phyloP scores from a whole-genome alignment of 1,140 invertebrate genomes.

The Drosophila eugracilis region DNA sequence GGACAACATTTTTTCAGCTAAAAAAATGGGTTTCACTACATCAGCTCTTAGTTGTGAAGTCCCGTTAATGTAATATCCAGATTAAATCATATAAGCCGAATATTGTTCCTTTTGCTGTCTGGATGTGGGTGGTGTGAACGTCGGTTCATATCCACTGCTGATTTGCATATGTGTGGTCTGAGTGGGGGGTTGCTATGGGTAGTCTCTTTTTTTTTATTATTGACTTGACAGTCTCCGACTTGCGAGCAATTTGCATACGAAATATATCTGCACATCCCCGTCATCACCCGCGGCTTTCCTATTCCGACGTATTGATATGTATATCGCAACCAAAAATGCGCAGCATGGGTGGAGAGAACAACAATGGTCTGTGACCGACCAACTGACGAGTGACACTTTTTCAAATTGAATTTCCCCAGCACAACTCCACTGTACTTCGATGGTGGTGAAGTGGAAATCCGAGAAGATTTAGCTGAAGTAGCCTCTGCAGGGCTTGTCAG shows the following conservation, averaged over 20 bases:
- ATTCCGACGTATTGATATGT: conserved; percentile 56
- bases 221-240: conserved; percentile 39
- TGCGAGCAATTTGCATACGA: conserved; percentile 68
- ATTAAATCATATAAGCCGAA: conserved; percentile 20
- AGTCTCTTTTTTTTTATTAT: conserved; percentile 34
- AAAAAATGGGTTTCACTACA: neutral
- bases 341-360: conserved; percentile 28
- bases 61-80: conserved; percentile 5
- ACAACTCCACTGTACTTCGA: conserved; percentile 1
- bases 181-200: conserved; percentile 24
- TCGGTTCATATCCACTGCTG: neutral
- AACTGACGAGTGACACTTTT: conserved; percentile 74
- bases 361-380: conserved; percentile 61
- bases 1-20: no score
- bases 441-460: conserved; percentile 11
- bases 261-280: conserved; percentile 41
- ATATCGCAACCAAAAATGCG: conserved; percentile 52
- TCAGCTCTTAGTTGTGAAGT: conserved; percentile 3
- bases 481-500: conserved; percentile 20
- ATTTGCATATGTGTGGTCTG: conserved; percentile 49
- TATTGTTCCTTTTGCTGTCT: conserved; percentile 8
- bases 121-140: conserved; percentile 2
- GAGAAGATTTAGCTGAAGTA: conserved; percentile 24
- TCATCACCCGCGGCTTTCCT: conserved; percentile 3
- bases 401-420: conserved; percentile 68